These are phyloP conservation scores for Heliconius cydno DNA, from an alignment of 2,888 invertebrate species.

Conservation along the genomic window DNA sequence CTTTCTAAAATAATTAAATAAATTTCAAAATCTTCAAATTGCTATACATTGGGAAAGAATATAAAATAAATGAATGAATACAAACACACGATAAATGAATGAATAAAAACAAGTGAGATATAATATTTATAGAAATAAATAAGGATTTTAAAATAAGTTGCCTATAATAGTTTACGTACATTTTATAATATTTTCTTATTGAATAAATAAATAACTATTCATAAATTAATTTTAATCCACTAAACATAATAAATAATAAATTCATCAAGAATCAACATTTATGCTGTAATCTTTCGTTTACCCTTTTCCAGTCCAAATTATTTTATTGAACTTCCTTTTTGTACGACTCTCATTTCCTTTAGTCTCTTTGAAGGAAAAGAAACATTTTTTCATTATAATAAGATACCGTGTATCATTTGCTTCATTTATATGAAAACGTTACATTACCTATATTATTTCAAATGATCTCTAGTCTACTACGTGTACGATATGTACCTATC, in stretches of 20 bases:
- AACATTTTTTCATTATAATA: neutral
- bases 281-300: neutral
- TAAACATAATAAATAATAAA: neutral
- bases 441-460: neutral
- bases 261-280: neutral
- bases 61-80: neutral
- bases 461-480: neutral
- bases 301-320: neutral
- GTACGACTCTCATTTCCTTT: neutral
- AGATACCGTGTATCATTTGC: neutral
- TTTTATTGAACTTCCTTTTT: neutral
- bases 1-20: too few relatives aligned
- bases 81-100: neutral
- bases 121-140: too few relatives aligned
- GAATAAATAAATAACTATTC: neutral
- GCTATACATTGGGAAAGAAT: too few relatives aligned
- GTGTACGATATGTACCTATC: neutral
- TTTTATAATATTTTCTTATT: neutral
- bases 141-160: too few relatives aligned
- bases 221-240: neutral
- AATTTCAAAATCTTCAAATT: too few relatives aligned
- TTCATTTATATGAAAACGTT: neutral
- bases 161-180: neutral
- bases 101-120: too few relatives aligned
- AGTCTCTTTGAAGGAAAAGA: neutral